These are phyloP conservation scores for Pentalonia nigronervosa DNA, from an alignment of 1,140 invertebrate species.

Conservation along the genomic window DNA sequence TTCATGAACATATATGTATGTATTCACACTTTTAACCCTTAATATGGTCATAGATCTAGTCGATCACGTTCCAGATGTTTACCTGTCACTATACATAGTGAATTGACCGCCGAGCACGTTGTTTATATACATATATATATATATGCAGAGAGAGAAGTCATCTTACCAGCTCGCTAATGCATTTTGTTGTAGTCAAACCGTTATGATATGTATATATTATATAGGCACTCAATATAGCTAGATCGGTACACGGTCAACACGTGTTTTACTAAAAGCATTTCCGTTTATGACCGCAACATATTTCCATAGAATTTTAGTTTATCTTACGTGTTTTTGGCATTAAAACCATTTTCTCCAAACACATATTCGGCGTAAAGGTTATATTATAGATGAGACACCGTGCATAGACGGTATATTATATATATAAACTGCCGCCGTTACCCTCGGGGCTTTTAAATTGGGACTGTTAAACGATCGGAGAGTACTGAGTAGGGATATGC, in stretches of 20 bases:
- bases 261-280: conserved; percentile 55
- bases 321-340: conserved; percentile 14
- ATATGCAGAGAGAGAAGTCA: background rate
- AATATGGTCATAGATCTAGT: background rate
- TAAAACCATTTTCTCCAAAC: background rate
- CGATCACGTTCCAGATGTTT: conserved; percentile 42
- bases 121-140: background rate
- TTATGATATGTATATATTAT: background rate
- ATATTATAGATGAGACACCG: background rate
- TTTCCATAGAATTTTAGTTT: conserved; percentile 12
- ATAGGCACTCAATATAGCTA: background rate
- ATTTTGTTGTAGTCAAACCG: background rate
- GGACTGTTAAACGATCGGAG: conserved; percentile 48
- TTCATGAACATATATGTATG: background rate
- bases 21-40: conserved; percentile 26
- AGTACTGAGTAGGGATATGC: conserved; percentile 38
- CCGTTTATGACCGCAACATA: conserved; percentile 16
- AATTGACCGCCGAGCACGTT: background rate
- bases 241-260: background rate
- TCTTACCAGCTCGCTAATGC: conserved; percentile 38
- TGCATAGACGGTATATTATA: background rate
- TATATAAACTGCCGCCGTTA: background rate
- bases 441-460: conserved; percentile 51
- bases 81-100: conserved; percentile 21
- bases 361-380: conserved; percentile 26